Evolutionary conservation across 1,140 invertebrate species (phyloP), one percentile per base, ranked within the genome.

Genomic region (Panulirus ornatus): DNA sequence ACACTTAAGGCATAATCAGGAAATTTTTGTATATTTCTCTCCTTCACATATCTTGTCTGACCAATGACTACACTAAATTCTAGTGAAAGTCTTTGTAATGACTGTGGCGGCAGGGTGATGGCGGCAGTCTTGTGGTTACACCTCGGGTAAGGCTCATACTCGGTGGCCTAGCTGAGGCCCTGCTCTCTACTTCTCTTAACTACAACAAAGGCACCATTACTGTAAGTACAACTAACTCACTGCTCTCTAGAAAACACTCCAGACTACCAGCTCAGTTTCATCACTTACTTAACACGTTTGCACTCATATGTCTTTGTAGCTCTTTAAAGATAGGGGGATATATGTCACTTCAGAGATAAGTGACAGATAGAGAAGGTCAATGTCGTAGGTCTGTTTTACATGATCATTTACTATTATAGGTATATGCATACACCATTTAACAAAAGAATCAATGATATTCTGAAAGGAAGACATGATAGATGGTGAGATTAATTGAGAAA

Each of bases 161-260:
- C 79, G 84, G 90, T 86, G 84, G 90, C 66, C 84, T 73, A 83
- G 63, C 78, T 91, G 90, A 91, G 84, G 84, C 90, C 83, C 79
- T 86, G 78, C 47, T 86, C 90, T 91, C 84, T 91, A 81, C 90
- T 91, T 91, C 90, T 87, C 71, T 89, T 89, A 89, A 89, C 88
- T 81, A 91, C 90, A 86, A 87, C 90, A 91, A 91, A 91, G 90
- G 90, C 90, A 91, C 90, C 90, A 91, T 87, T 85, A 91, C 90
- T 91, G 90, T 91, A 91, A 91, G 90, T 91, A 91, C 90, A 91
- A 91, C 88, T 71, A 73, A 91, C 84, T 73, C 76, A 19, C 78
- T 70, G 42, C 79, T 38, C 88, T 73, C 70, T 73, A 47, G 47
- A 79, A 82, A 89, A 89, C 88, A 75, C 88, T 83, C 66, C 78